Evolutionary conservation across 2,113 vertebrate species (phyloP).

Genomic region (Puma concolor): DNA sequence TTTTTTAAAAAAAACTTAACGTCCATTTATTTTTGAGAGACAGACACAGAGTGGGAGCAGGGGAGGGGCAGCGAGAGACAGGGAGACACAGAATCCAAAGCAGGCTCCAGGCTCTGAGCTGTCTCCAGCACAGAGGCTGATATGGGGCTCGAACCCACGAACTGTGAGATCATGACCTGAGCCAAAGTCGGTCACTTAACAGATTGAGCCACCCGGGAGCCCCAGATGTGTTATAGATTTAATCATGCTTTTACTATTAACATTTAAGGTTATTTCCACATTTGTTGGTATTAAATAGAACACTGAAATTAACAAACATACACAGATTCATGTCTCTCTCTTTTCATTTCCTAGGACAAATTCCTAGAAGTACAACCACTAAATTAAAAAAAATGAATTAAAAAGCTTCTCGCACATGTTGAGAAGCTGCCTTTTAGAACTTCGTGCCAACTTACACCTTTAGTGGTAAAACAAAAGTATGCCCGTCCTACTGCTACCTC

Average conservation of each 20-base stretch:
- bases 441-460: background rate
- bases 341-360: constrained; percentile 12
- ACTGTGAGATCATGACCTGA: too few relatives aligned
- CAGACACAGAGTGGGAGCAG: too few relatives aligned
- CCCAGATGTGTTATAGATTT: background rate
- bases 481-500: background rate
- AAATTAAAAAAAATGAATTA: background rate
- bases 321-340: background rate
- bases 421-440: background rate
- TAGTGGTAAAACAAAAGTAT: background rate
- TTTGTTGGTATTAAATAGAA: background rate
- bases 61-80: too few relatives aligned
- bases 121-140: too few relatives aligned
- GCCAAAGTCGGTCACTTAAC: too few relatives aligned
- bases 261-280: background rate
- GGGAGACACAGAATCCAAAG: too few relatives aligned
- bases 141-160: too few relatives aligned
- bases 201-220: too few relatives aligned
- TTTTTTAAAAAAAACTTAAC: background rate
- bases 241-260: background rate
- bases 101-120: too few relatives aligned
- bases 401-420: background rate
- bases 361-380: background rate
- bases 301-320: background rate
- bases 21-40: too few relatives aligned